Evolutionary conservation across 37 sponge, comb jelly and placozoan genomes (phyloP).

Genomic region (Crambe crambe): DNA sequence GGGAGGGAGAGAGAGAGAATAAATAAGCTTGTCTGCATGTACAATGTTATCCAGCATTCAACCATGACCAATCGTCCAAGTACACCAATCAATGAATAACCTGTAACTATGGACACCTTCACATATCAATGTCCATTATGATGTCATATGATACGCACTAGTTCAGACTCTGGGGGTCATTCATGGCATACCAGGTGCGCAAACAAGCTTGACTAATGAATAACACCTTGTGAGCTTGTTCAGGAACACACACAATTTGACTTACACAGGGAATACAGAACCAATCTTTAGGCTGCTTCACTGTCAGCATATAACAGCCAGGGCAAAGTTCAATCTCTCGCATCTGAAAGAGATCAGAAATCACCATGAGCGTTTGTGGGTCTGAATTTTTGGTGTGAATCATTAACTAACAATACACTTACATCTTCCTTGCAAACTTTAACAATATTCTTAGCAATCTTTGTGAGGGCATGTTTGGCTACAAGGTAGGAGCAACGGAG

Average conservation of each 20-base stretch:
- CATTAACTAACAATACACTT: constrained; percentile 10
- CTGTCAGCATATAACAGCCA: constrained; percentile 84
- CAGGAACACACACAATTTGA: too few species aligned
- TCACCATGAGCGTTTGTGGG: background rate
- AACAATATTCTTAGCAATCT: constrained; percentile 86
- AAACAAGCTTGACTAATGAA: too few species aligned
- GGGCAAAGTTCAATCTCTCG: constrained; percentile 88
- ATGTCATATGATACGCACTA: too few species aligned
- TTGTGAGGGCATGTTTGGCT: constrained; percentile 82
- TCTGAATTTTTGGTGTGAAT: background rate
- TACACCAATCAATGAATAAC: too few species aligned
- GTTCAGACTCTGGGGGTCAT: too few species aligned
- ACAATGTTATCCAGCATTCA: background rate
- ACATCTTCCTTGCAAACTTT: constrained; percentile 87
- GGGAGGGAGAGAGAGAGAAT: background rate
- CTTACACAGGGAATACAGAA: constrained; percentile 89
- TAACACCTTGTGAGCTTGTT: too few species aligned
- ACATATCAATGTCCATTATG: too few species aligned
- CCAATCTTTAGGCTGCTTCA: constrained; percentile 79
- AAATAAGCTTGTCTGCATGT: too few species aligned
- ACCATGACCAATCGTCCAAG: too few species aligned
- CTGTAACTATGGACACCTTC: too few species aligned
- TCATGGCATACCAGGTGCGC: too few species aligned
- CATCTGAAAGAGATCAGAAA: constrained; percentile 56
- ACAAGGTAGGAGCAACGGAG: too few species aligned